These are phyloP conservation scores for Oscheius sp. DNA, from an alignment of 2,888 invertebrate species.

Conservation along the genomic window DNA sequence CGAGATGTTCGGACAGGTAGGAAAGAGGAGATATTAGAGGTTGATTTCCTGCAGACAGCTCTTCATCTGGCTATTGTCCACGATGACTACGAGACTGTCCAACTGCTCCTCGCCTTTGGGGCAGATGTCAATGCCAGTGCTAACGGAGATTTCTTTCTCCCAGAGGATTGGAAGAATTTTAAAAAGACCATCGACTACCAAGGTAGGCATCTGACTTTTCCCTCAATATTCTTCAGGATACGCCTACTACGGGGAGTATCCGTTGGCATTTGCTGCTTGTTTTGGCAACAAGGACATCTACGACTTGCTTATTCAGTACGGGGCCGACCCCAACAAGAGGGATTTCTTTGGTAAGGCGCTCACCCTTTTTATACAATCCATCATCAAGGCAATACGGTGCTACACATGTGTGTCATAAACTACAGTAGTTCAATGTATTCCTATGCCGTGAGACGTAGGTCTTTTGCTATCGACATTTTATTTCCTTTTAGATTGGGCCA, in stretches of 20 bases:
- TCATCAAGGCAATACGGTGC: conserved; percentile 81
- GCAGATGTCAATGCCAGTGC: conserved; percentile 92
- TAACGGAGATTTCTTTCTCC: conserved; percentile 92
- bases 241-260: conserved; percentile 96
- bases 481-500: too few species aligned
- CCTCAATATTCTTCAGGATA: conserved; percentile 79
- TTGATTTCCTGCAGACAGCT: conserved; percentile 83
- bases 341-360: conserved; percentile 83
- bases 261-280: conserved; percentile 96
- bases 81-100: conserved; percentile 92
- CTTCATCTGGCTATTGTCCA: conserved; percentile 96
- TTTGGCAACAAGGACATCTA: conserved; percentile 96
- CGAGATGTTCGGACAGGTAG: conserved; percentile 86
- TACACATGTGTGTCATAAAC: conserved; percentile 99
- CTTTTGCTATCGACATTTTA: too few species aligned
- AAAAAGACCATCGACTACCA: conserved; percentile 90
- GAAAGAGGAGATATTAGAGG: too few species aligned
- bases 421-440: conserved; percentile 84
- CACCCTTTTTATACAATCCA: too few species aligned
- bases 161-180: conserved; percentile 88
- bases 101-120: conserved; percentile 84
- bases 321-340: conserved; percentile 92
- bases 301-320: conserved; percentile 89
- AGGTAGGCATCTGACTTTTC: conserved; percentile 71
- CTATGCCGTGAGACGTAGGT: too few species aligned